A percentile compares a stretch with the other conserved stretches of the same genome.
phyloP scores from a whole-genome alignment of 2,113 vertebrate genomes.

The Ariopsis seemanni region DNA sequence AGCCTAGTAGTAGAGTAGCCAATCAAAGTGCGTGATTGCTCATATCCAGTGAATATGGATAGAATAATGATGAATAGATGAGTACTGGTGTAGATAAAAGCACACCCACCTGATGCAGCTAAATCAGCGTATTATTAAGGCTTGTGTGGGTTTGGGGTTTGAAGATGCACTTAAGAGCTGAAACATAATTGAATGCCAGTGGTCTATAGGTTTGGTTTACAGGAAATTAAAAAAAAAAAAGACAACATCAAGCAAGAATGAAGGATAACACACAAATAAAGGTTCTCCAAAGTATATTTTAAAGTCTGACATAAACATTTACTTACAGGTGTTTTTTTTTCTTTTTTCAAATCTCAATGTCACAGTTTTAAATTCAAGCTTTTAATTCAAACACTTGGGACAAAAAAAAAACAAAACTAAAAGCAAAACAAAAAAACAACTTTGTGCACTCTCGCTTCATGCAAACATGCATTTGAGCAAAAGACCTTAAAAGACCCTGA shows the following conservation, averaged over 20 bases:
- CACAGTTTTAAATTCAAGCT: conserved; percentile 17
- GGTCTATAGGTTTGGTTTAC: not conserved
- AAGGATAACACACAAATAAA: not conserved
- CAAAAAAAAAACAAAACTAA: not conserved
- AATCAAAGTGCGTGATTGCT: no score
- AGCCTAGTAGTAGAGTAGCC: no score
- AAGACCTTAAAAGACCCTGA: conserved; percentile 32
- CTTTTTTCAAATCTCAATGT: not conserved
- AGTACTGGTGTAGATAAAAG: not conserved
- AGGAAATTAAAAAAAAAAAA: not conserved
- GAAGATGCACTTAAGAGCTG: not conserved
- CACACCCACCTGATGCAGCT: not conserved
- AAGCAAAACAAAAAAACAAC: not conserved
- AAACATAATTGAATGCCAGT: not conserved
- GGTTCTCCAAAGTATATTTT: conserved; percentile 3
- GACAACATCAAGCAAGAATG: not conserved
- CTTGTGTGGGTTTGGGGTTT: not conserved
- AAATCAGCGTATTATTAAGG: not conserved
- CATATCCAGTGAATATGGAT: no score
- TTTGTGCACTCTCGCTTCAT: conserved; percentile 1
- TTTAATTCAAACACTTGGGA: conserved; percentile 5
- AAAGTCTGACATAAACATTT: not conserved
- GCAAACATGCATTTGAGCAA: conserved; percentile 13
- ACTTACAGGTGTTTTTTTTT: not conserved
- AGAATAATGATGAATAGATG: not conserved